Percentiles rank a stretch among this genome's conserved stretches.
Conservation (phyloP, 2,113 vertebrate genomes). For the Abramis brama region DNA sequence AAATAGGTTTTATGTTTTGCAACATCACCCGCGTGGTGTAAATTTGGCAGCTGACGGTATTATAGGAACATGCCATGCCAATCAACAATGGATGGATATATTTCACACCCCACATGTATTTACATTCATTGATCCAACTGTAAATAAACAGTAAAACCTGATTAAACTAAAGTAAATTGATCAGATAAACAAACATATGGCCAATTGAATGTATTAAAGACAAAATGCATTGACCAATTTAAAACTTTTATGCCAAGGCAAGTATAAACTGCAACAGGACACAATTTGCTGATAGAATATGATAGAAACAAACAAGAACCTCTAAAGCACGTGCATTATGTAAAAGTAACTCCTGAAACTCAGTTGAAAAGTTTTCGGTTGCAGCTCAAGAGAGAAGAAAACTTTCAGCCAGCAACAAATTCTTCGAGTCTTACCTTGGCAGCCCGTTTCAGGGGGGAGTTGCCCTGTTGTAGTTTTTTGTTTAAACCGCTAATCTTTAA, state of each 20-base stretch:
- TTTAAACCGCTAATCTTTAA: constrained; percentile 20
- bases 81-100: background rate
- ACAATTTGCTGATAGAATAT: background rate
- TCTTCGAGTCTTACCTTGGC: constrained; percentile 31
- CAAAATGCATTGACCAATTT: background rate
- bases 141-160: background rate
- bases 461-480: background rate
- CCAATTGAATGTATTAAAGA: background rate
- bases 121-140: background rate
- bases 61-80: constrained; percentile 4
- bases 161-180: background rate
- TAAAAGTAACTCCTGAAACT: background rate
- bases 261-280: background rate
- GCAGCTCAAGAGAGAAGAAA: background rate
- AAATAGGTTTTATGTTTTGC: background rate
- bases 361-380: background rate
- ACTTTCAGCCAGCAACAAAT: background rate
- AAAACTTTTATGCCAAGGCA: background rate
- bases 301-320: background rate
- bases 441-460: constrained; percentile 1
- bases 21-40: background rate
- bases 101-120: background rate
- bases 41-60: constrained; percentile 17
- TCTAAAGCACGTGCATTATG: background rate
- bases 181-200: background rate